Evolutionary conservation across 2,888 invertebrate species (phyloP).

Genomic region (Drosophila tripunctata): DNA sequence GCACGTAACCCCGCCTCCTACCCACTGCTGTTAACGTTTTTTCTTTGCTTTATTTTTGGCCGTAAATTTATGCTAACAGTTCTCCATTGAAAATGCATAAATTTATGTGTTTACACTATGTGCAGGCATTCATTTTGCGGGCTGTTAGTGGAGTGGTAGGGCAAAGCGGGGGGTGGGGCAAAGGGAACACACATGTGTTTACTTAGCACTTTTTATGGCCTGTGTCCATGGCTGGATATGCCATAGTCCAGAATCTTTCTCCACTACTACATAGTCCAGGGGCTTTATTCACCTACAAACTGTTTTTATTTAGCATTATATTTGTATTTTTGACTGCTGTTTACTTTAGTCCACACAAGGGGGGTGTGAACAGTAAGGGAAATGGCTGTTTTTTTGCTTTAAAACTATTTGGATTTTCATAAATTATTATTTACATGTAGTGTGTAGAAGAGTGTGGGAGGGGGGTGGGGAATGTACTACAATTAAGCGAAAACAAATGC

Average conservation of each 20-base stretch:
- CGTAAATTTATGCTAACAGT: constrained; percentile 79
- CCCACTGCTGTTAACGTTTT: constrained; percentile 20
- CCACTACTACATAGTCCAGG: constrained; percentile 17
- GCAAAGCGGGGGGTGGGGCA: not conserved
- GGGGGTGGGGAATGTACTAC: constrained; percentile 20
- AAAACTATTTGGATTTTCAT: constrained; percentile 67
- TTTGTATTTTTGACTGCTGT: constrained; percentile 48
- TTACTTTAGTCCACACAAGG: constrained; percentile 15
- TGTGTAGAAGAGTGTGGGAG: constrained; percentile 23
- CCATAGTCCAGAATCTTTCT: constrained; percentile 17
- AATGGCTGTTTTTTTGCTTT: constrained; percentile 2
- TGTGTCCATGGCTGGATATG: constrained; percentile 33
- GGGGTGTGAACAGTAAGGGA: not conserved
- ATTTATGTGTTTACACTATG: constrained; percentile 79
- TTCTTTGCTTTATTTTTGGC: constrained; percentile 38
- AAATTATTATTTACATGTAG: constrained; percentile 70
- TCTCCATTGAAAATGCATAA: constrained; percentile 80
- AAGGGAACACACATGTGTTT: constrained; percentile 66
- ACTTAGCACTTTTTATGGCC: constrained; percentile 76
- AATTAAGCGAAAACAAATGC: constrained; percentile 31
- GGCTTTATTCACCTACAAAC: constrained; percentile 66
- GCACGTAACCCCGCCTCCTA: not conserved
- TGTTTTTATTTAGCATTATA: constrained; percentile 67
- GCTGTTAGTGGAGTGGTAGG: not conserved
- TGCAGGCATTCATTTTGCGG: constrained; percentile 67